Evolutionary conservation across 1,140 invertebrate genomes (phyloP), one percentile per base, ranked within the genome.

Genomic region (Psilanteris sp.): DNA sequence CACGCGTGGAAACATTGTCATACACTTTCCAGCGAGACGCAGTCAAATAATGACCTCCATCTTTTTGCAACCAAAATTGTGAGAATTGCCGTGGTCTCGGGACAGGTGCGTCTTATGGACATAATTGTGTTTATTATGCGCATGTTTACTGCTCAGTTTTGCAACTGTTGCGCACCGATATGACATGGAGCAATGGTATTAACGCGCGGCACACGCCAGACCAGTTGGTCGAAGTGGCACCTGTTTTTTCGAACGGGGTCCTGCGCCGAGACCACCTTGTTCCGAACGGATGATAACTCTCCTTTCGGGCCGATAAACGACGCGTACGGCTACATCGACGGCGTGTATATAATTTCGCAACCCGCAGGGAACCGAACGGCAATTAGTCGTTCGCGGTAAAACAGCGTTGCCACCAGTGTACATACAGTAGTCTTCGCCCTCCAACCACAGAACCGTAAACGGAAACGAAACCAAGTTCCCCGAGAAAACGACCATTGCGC

Each of bases 131-230:
- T n/a, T n/a, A 46, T 27, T 32, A 13, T 29, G 16, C 34, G 48
- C 8, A 7, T 36, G 44, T 66, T 54, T 31, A 16, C 7, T 16
- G 31, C 22, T 32, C 52, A 41, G 41, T 31, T 18, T 16, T 32
- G 59, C 32, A 44, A 27, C 61, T 37, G 61, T 54, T 48, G 41
- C 50, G 24, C 50, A 67, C 46, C 22, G 50, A 55, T 55, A 43
- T 67, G 48, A 46, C 62, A 55, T 27, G 62, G 39, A 46, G 48
- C 55, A 55, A 32, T 41, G 32, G 41, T 4, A 16, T 32, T 44
- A 43, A 44, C 61, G 48, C 24, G 64, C 34, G 52, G 64, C 64
- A 68, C 64, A 68, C 64, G 64, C 48, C 64, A 32, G 11, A 57
- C 41, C 52, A 57, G 50, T 52, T 34, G 52, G 52, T 57, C 52